phyloP scores from a whole-genome alignment of 1,140 invertebrate genomes.

The Drosophila sproati region DNA sequence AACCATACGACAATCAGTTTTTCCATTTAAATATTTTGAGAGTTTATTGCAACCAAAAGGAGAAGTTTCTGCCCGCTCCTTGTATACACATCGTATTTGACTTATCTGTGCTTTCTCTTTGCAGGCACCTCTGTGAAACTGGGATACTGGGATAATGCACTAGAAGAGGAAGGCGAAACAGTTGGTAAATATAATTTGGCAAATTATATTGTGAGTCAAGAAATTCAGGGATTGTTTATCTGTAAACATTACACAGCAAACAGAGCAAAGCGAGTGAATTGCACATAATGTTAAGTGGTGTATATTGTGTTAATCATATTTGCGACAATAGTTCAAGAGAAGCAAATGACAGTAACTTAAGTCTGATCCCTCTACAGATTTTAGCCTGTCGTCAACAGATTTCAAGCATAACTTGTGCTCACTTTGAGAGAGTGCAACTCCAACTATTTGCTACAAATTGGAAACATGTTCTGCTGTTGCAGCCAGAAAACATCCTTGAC shows the following conservation, averaged over 20 bases:
- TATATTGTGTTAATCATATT: not conserved
- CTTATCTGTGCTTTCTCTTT: slow-evolving; percentile 38
- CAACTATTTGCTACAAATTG: slow-evolving; percentile 11
- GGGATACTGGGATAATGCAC: slow-evolving; percentile 31
- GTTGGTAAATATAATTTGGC: slow-evolving; percentile 40
- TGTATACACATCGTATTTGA: slow-evolving; percentile 6
- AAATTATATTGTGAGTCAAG: slow-evolving; percentile 5
- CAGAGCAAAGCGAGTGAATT: slow-evolving; percentile 27
- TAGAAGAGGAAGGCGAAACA: slow-evolving; percentile 26
- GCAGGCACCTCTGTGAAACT: slow-evolving; percentile 17
- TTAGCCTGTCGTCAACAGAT: slow-evolving; percentile 22
- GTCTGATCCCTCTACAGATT: slow-evolving; percentile 16
- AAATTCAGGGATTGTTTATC: not conserved
- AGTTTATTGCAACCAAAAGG: not conserved
- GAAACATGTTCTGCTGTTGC: slow-evolving; percentile 11
- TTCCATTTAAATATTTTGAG: slow-evolving; percentile 12
- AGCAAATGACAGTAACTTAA: slow-evolving; percentile 29
- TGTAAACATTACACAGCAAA: slow-evolving; percentile 25
- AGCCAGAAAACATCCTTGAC: not conserved
- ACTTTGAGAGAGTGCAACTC: not conserved
- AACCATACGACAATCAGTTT: slow-evolving; percentile 31
- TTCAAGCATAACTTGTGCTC: slow-evolving; percentile 3
- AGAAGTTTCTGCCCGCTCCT: not conserved
- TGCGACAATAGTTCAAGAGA: slow-evolving; percentile 20
- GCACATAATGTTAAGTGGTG: slow-evolving; percentile 16